Base-by-base conservation (phyloP, 2,888 invertebrate genomes). In the Cataglyphis altisquamis region DNA sequence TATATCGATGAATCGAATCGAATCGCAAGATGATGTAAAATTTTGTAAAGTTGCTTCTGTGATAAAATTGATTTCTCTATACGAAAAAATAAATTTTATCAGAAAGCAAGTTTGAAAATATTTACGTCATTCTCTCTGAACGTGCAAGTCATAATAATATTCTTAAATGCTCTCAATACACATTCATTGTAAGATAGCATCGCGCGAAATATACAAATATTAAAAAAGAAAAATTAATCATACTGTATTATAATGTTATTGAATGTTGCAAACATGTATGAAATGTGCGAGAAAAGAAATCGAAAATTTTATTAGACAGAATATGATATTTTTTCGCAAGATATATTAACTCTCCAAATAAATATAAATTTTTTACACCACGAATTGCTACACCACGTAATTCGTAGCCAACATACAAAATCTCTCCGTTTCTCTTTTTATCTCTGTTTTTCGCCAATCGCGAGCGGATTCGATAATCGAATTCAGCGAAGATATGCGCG, bases 21-120 rank as follows among this genome's bases (percentile, higher is more conserved):
- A 67, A 52, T 77, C 39, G 6, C 12, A 36, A 29, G 18, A 77
- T 77, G 77, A 77, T 29, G 66, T 57, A 77, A 67, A 77, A 67
- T 77, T 67, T 66, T 64, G 10, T n/a, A 9, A 18, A 57, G 57
- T 77, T 66, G 29, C 55, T 15, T n/a, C 39, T 12, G 12, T 9
- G 36, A 45, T 41, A 32, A 29, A 62, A 45, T 52, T n/a, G 15
- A n/a, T 60, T 73, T 8, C 41, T 62, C n/a, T 32, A 39, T 6
- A 18, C 10, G 25, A n/a, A 25, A 25, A 29, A 73, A 32, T 60
- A 4, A n/a, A 15, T 73, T 73, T 73, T 32, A 62, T 57, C 29
- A n/a, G 10, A 29, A 12, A 21, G 32, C 29, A 74, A 74, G 1
- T 21, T 74, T 45, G 45, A 21, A 45, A 15, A 62, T 52, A 74